A percentile compares a stretch with the other conserved stretches of the same genome.
These are phyloP conservation scores for Uria aalge DNA, from an alignment of 2,113 vertebrate genomes.

Conservation along the genomic window DNA sequence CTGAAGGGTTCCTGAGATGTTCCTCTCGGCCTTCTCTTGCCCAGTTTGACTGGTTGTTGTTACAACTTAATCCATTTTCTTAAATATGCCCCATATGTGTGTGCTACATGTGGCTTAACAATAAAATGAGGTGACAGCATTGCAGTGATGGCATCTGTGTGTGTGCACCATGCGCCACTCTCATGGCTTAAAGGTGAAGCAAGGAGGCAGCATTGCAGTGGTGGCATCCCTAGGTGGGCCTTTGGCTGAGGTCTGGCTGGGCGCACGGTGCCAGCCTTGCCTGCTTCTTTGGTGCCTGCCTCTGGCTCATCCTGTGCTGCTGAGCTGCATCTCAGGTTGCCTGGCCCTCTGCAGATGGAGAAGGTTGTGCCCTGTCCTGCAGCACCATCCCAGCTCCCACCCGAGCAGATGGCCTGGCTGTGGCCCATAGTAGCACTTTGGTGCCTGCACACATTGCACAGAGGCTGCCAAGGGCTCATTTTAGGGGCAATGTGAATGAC, in stretches of 20 bases:
- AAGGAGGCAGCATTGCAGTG: not conserved
- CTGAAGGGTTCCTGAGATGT: not conserved
- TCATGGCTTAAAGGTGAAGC: not conserved
- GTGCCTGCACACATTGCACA: not conserved
- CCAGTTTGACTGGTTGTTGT: not conserved
- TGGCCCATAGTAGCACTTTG: not conserved
- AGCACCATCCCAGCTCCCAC: accelerated
- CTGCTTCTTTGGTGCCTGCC: not conserved
- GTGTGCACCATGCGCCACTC: not conserved
- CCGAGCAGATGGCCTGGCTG: not conserved
- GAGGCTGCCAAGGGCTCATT: not conserved
- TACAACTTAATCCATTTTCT: not conserved
- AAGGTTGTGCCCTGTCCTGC: not conserved
- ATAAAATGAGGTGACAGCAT: not conserved
- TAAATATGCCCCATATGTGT: not conserved
- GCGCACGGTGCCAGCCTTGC: accelerated
- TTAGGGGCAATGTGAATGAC: not conserved
- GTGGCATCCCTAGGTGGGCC: not conserved
- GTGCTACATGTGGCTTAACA: too few relatives aligned
- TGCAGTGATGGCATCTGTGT: not conserved
- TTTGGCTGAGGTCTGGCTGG: not conserved
- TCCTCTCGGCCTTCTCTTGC: not conserved
- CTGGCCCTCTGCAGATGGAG: not conserved
- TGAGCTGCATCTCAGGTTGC: not conserved
- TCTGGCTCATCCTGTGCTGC: not conserved